A percentile compares a stretch with the other conserved stretches of the same genome.
Conservation (phyloP, 2,888 invertebrate genomes). For the Meloe dianella region DNA sequence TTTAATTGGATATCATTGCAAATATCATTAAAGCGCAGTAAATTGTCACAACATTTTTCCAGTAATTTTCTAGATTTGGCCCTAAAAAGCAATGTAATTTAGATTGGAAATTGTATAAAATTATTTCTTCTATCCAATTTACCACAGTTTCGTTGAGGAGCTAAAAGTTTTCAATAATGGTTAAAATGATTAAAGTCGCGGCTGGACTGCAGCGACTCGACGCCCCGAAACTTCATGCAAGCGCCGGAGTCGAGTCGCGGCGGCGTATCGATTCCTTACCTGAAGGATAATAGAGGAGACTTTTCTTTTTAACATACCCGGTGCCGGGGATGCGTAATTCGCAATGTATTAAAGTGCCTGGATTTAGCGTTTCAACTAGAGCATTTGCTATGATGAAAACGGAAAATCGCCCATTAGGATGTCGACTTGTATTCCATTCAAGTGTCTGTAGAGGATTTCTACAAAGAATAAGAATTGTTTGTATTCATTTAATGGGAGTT, state of each 20-base stretch:
- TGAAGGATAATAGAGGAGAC: constrained; percentile 55
- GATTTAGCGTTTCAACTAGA: constrained; percentile 42
- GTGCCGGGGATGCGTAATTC: constrained; percentile 58
- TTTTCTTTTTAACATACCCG: constrained; percentile 56
- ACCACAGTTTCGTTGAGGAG: constrained; percentile 19
- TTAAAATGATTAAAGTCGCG: not conserved
- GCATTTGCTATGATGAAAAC: constrained; percentile 51
- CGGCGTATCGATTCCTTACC: too few relatives aligned
- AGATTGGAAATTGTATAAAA: not conserved
- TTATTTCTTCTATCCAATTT: not conserved
- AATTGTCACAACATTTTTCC: not conserved
- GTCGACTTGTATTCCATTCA: constrained; percentile 54
- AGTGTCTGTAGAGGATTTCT: constrained; percentile 51
- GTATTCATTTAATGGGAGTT: not conserved
- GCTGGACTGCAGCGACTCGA: too few relatives aligned
- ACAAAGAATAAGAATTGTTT: constrained; percentile 20
- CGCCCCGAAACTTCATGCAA: too few relatives aligned
- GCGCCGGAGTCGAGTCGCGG: too few relatives aligned
- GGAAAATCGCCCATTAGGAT: constrained; percentile 50
- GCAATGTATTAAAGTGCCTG: constrained; percentile 55
- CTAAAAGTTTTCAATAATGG: constrained; percentile 3
- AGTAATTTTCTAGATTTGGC: not conserved
- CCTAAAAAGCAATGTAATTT: not conserved
- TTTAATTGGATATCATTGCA: not conserved
- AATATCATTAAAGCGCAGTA: not conserved